Evolutionary conservation across 2,797 vertebrate genomes (phyloP).

Genomic region (Dermochelys coriacea): DNA sequence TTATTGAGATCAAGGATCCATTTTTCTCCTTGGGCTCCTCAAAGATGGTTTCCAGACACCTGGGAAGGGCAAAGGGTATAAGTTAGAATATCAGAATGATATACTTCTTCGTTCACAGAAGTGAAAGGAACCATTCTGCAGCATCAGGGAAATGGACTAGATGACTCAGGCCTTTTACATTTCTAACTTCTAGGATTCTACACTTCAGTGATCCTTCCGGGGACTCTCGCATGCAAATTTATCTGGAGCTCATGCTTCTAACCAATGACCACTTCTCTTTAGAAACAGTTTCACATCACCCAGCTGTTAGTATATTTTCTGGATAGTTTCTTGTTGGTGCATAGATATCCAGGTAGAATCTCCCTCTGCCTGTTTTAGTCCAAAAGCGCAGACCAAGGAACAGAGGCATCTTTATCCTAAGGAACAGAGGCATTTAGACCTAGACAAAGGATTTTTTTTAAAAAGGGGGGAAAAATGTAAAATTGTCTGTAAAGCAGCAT

Average conservation of each 20-base stretch:
- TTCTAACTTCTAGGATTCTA: neutral
- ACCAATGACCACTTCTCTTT: neutral
- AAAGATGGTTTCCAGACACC: conserved; percentile 96
- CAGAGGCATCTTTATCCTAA: neutral
- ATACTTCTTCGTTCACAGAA: neutral
- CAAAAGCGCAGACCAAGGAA: neutral
- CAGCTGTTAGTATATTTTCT: neutral
- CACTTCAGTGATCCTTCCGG: neutral
- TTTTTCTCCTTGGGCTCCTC: conserved; percentile 96
- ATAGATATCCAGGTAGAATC: neutral
- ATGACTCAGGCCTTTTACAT: neutral
- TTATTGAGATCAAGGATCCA: conserved; percentile 89
- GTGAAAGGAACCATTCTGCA: neutral
- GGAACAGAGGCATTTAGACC: neutral
- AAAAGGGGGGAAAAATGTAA: neutral
- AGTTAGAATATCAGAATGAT: neutral
- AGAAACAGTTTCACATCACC: neutral
- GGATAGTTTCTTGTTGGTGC: neutral
- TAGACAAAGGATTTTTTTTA: neutral
- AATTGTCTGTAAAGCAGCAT: neutral
- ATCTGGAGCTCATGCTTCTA: neutral
- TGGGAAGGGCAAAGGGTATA: conserved; percentile 61
- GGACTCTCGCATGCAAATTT: neutral
- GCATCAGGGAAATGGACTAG: neutral
- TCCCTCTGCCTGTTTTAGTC: neutral